phyloP scores from a whole-genome alignment of 2,113 vertebrate genomes.

The Hepsetus odoe region DNA sequence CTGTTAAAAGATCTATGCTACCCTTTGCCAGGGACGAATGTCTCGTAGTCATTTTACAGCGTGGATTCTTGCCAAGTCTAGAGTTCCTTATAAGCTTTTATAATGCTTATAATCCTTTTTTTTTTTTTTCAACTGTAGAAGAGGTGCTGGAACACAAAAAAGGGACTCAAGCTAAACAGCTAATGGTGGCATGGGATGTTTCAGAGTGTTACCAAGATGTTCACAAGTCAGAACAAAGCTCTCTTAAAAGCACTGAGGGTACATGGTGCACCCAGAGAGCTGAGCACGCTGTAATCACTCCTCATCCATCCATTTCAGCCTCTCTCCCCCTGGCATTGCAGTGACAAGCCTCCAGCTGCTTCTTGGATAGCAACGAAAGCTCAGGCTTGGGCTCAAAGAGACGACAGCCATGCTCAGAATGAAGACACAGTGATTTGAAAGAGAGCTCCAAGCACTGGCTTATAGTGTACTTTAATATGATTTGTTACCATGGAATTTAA shows the following conservation, averaged over 20 bases:
- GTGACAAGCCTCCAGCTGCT: background rate
- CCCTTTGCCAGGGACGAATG: constrained; percentile 31
- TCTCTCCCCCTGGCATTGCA: background rate
- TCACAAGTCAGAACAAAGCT: constrained; percentile 27
- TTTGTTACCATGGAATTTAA: constrained; percentile 4
- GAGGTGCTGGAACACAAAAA: constrained; percentile 2
- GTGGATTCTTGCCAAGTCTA: constrained; percentile 25
- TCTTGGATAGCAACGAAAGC: background rate
- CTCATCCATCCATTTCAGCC: constrained; percentile 12
- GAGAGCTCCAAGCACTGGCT: background rate
- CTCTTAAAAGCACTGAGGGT: constrained; percentile 43
- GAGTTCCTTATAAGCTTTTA: background rate
- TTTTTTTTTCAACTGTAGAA: constrained; percentile 5
- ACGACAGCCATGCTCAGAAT: background rate
- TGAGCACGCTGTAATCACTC: constrained; percentile 35
- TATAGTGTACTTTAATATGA: constrained; percentile 11
- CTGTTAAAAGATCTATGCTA: constrained; percentile 36
- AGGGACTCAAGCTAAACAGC: background rate
- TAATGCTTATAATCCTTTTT: background rate
- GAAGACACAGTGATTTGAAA: constrained; percentile 20
- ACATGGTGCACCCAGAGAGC: constrained; percentile 6
- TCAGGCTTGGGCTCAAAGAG: background rate
- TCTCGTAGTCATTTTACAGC: constrained; percentile 25
- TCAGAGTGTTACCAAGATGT: constrained; percentile 27
- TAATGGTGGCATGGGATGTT: constrained; percentile 33